Conservation (phyloP, 2,113 vertebrate genomes). For the Peromyscus leucopus region DNA sequence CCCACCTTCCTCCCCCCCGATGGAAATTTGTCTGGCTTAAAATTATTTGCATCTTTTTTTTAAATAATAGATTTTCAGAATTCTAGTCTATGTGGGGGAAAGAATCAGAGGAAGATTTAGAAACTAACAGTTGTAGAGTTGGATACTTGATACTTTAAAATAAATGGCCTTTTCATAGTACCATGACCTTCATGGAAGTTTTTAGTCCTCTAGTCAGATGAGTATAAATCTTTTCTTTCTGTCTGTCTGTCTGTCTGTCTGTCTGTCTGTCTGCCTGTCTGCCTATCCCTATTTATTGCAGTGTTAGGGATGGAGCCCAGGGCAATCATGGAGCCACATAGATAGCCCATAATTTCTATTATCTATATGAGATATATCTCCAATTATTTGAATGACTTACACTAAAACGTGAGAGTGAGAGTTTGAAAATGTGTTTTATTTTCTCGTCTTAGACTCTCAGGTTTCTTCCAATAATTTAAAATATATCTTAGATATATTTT, state of each 20-base stretch:
- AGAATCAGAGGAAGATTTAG: background rate
- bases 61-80: background rate
- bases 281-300: background rate
- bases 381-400: background rate
- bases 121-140: background rate
- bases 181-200: background rate
- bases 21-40: background rate
- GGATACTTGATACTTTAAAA: background rate
- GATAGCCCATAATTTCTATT: background rate
- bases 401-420: slow-evolving; percentile 1
- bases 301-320: background rate
- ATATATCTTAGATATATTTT: background rate
- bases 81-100: background rate
- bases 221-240: background rate
- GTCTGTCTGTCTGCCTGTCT: background rate
- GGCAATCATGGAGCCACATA: background rate
- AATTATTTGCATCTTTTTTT: background rate
- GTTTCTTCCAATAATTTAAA: slow-evolving; percentile 32
- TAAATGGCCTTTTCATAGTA: background rate
- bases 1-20: too few relatives aligned
- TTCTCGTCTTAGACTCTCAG: background rate
- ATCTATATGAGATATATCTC: background rate
- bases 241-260: background rate
- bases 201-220: background rate
- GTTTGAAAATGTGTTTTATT: background rate